Evolutionary conservation across 2,797 vertebrate genomes (phyloP).

Genomic region (Manis pentadactyla): DNA sequence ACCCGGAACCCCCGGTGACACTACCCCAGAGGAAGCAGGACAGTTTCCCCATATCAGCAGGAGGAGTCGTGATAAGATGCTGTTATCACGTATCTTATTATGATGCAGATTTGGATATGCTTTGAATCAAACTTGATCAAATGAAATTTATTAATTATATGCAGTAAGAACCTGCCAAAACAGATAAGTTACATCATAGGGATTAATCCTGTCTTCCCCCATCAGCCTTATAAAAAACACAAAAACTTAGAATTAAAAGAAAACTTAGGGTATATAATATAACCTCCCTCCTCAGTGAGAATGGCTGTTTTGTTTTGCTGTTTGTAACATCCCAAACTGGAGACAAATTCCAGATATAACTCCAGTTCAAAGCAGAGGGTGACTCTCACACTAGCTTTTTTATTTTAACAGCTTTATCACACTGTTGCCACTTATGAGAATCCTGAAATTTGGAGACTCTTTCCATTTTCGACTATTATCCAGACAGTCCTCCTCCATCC

Average conservation of each 20-base stretch:
- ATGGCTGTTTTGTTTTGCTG: not conserved
- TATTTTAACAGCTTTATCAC: slow-evolving; percentile 66
- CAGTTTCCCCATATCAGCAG: not conserved
- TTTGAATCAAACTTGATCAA: not conserved
- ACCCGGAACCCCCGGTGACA: not conserved
- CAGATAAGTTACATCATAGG: not conserved
- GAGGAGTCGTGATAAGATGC: not conserved
- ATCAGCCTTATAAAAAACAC: slow-evolving; percentile 47
- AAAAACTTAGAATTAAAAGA: slow-evolving; percentile 32
- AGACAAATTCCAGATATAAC: slow-evolving; percentile 47
- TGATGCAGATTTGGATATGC: not conserved
- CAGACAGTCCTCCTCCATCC: not conserved
- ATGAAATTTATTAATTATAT: slow-evolving; percentile 52
- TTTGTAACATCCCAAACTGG: slow-evolving; percentile 9
- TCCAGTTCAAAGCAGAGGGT: slow-evolving; percentile 58
- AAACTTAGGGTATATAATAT: slow-evolving; percentile 13
- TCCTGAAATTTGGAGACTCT: slow-evolving; percentile 61
- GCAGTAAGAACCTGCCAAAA: not conserved
- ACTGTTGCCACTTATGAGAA: slow-evolving; percentile 55
- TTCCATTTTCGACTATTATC: slow-evolving; percentile 58
- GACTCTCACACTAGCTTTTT: slow-evolving; percentile 45
- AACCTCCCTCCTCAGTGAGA: slow-evolving; percentile 39
- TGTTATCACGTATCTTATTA: not conserved
- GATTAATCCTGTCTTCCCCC: slow-evolving; percentile 39
- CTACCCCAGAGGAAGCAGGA: not conserved